phyloP scores from a whole-genome alignment of 1,140 invertebrate species.

The Rhizoglyphus robini region DNA sequence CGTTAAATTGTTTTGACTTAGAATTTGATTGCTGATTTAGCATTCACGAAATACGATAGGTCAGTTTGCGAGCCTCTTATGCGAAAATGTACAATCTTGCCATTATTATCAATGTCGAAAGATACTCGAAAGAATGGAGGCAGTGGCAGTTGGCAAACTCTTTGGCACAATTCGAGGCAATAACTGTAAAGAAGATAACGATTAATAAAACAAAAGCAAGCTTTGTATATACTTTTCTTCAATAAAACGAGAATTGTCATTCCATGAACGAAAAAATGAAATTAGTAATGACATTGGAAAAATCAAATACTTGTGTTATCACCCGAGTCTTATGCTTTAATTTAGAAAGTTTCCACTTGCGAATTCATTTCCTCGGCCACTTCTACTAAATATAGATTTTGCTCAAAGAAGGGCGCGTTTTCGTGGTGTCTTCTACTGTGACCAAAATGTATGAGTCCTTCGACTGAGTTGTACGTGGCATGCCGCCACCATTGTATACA shows the following conservation, averaged over 20 bases:
- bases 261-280: constrained; percentile 22
- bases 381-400: constrained; percentile 26
- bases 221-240: constrained; percentile 21
- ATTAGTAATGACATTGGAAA: constrained; percentile 8
- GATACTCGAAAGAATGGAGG: constrained; percentile 27
- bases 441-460: constrained; percentile 46
- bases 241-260: constrained; percentile 37
- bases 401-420: constrained; percentile 28
- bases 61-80: constrained; percentile 27
- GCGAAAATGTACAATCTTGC: constrained; percentile 28
- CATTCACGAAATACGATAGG: constrained; percentile 24
- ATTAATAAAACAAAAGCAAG: not conserved
- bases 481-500: constrained; percentile 37
- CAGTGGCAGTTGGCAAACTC: constrained; percentile 28
- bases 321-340: constrained; percentile 33
- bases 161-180: constrained; percentile 28
- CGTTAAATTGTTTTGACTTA: no score
- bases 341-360: constrained; percentile 28
- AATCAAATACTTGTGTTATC: constrained; percentile 35
- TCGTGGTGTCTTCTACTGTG: constrained; percentile 46
- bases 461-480: constrained; percentile 29
- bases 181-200: constrained; percentile 23
- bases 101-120: constrained; percentile 28
- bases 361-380: constrained; percentile 30
- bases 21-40: no score